Evolutionary conservation across 2,888 invertebrate genomes (phyloP).

Genomic region (Dilophus febrilis): DNA sequence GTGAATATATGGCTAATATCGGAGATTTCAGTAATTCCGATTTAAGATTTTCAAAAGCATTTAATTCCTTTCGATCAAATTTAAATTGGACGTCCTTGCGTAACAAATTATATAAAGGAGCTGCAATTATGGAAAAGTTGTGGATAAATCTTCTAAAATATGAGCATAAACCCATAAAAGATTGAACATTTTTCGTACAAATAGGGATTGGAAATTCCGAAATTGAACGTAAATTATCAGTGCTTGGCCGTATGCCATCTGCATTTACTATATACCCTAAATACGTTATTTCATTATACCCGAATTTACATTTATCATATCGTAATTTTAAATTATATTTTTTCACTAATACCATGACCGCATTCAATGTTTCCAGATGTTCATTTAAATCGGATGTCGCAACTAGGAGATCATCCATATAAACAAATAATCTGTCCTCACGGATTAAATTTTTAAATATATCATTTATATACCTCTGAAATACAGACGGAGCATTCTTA

Average conservation of each 20-base stretch:
- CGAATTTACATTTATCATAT: slow-evolving; percentile 10
- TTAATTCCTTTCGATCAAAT: slow-evolving; percentile 10
- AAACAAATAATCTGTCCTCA: too few relatives aligned
- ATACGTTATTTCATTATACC: slow-evolving; percentile 7
- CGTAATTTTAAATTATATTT: too few relatives aligned
- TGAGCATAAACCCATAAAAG: slow-evolving; percentile 1
- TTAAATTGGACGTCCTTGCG: slow-evolving; percentile 13
- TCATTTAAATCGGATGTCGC: too few relatives aligned
- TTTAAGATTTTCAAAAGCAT: slow-evolving; percentile 14
- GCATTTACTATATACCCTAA: slow-evolving; percentile 11
- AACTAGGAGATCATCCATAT: too few relatives aligned
- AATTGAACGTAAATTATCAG: slow-evolving; percentile 2
- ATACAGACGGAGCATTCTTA: slow-evolving; percentile 10
- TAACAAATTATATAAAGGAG: slow-evolving; percentile 13
- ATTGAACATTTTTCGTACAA: neutral
- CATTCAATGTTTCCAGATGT: too few relatives aligned
- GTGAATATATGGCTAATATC: slow-evolving; percentile 12
- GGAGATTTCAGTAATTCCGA: slow-evolving; percentile 9
- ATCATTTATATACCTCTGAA: slow-evolving; percentile 12
- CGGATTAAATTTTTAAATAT: slow-evolving; percentile 11
- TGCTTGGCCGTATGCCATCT: slow-evolving; percentile 8
- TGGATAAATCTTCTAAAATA: slow-evolving; percentile 1
- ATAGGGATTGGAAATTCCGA: neutral
- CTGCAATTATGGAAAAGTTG: slow-evolving; percentile 8
- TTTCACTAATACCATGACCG: too few relatives aligned